phyloP scores from a whole-genome alignment of 2,797 vertebrate species.

The Nannoperca australis region DNA sequence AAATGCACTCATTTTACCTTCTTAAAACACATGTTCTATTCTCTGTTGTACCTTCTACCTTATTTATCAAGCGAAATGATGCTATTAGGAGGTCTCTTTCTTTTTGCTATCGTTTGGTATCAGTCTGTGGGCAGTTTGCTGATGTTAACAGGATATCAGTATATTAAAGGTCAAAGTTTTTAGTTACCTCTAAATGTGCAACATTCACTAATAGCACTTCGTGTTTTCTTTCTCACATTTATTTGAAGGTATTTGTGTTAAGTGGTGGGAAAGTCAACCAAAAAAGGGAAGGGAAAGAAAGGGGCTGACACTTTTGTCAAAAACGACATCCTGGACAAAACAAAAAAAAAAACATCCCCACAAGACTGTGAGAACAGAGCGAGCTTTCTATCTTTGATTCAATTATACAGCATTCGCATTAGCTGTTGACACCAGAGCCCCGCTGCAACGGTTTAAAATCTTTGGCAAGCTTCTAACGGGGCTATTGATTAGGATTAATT shows the following conservation, averaged over 20 bases:
- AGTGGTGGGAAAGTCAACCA: slow-evolving; percentile 11
- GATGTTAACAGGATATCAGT: background rate
- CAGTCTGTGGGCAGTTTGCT: background rate
- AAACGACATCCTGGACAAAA: background rate
- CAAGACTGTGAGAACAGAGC: slow-evolving; percentile 18
- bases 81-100: background rate
- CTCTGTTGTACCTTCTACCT: background rate
- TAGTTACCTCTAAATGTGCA: background rate
- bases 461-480: slow-evolving; percentile 28
- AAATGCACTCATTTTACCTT: background rate
- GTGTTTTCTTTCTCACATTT: background rate
- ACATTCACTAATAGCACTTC: background rate
- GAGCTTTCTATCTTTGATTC: slow-evolving; percentile 39
- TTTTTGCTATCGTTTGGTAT: background rate
- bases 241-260: background rate
- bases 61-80: background rate
- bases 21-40: background rate
- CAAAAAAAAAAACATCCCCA: background rate
- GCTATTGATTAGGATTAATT: slow-evolving; percentile 60
- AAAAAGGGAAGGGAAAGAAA: slow-evolving; percentile 13
- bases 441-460: slow-evolving; percentile 25
- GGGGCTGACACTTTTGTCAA: background rate
- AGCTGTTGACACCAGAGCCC: slow-evolving; percentile 51
- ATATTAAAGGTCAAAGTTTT: slow-evolving; percentile 9
- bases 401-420: slow-evolving; percentile 23